phyloP scores from a whole-genome alignment of 2,113 vertebrate species.

The Pteropus alecto region DNA sequence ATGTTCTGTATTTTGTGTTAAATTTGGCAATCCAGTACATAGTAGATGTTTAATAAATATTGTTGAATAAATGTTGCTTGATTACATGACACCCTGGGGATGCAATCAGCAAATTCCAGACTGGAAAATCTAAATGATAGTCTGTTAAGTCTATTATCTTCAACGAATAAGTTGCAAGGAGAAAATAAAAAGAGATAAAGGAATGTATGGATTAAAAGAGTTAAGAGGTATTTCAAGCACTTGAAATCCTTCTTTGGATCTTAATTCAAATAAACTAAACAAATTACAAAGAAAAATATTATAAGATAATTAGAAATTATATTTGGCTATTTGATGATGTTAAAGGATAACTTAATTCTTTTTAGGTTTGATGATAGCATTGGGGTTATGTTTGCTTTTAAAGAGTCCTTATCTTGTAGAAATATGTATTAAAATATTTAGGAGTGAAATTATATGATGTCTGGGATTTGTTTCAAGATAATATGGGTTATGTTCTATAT shows the following conservation, averaged over 20 bases:
- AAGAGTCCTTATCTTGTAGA: background rate
- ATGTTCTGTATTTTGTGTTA: background rate
- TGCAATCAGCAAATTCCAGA: background rate
- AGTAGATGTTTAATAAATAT: conserved; percentile 19
- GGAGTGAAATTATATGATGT: background rate
- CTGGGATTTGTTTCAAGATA: background rate
- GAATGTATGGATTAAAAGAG: background rate
- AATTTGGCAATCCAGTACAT: background rate
- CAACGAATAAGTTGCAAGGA: background rate
- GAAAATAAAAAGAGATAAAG: background rate
- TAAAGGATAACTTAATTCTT: conserved; percentile 1
- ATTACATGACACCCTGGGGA: background rate
- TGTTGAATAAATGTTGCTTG: background rate
- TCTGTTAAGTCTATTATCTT: background rate
- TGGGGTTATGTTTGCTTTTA: background rate
- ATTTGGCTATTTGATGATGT: background rate
- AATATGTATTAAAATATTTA: background rate
- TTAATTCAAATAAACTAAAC: conserved; percentile 7
- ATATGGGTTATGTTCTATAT: background rate
- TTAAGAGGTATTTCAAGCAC: background rate
- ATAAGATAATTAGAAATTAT: background rate
- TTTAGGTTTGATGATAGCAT: background rate
- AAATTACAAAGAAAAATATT: background rate
- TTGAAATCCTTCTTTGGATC: background rate
- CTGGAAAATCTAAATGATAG: background rate